A percentile compares a stretch with the other conserved stretches of the same genome.
Evolutionary conservation across 2,888 invertebrate genomes (phyloP).

Genomic region (Erpobdella octoculata): DNA sequence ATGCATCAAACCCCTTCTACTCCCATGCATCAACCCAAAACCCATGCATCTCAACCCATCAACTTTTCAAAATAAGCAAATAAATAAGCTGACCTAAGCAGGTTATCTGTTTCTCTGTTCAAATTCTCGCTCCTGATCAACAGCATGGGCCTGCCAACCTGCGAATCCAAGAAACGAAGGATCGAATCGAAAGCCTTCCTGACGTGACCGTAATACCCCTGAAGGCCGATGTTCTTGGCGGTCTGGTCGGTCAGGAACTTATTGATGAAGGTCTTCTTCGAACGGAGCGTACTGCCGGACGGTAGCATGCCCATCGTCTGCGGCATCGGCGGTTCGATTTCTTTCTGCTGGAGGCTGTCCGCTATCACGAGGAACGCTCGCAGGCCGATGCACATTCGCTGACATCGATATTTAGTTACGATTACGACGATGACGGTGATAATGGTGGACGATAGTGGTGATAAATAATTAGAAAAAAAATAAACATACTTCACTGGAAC

Average conservation of each 20-base stretch:
- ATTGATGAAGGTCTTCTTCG: conserved; percentile 89
- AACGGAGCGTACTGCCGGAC: conserved; percentile 84
- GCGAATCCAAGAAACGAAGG: conserved; percentile 80
- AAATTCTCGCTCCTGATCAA: conserved; percentile 90
- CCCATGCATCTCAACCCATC: not conserved
- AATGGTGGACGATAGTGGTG: not conserved
- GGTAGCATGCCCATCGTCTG: conserved; percentile 86
- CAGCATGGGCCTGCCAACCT: conserved; percentile 92
- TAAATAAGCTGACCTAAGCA: conserved; percentile 48
- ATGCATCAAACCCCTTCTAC: no score
- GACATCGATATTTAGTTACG: conserved; percentile 18
- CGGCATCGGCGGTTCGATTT: conserved; percentile 98
- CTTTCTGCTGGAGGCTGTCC: conserved; percentile 94
- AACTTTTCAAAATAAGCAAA: not conserved
- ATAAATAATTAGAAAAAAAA: not conserved
- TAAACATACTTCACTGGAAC: not conserved
- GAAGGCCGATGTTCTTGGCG: conserved; percentile 90
- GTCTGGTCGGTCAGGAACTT: conserved; percentile 78
- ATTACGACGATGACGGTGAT: not conserved
- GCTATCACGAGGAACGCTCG: conserved; percentile 95
- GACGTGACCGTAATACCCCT: conserved; percentile 89
- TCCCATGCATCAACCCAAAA: no score
- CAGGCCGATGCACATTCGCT: conserved; percentile 92
- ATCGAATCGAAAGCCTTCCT: conserved; percentile 91
- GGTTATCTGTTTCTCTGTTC: conserved; percentile 65